Evolutionary conservation across 2,888 invertebrate genomes (phyloP), one percentile per base, ranked within the genome.

Genomic region (Himalopsyche japonica): DNA sequence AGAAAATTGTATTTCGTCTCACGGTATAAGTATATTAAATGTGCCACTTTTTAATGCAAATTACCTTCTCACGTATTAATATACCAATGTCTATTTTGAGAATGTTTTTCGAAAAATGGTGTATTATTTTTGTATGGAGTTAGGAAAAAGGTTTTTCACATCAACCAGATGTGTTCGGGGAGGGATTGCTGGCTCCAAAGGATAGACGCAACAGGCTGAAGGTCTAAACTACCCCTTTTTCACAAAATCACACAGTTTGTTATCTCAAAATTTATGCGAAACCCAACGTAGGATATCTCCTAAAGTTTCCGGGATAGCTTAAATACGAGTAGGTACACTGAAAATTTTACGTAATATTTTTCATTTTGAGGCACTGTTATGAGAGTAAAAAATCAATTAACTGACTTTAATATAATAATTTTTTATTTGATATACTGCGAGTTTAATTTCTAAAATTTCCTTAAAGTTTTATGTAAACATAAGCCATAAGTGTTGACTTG

Each of bases 251-350:
- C 82, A 82, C 34, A 76, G 82, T 82, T 82, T 77, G 76, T 70
- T 32, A 82, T 82, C 20, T 32, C 70, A 76, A 48, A 82, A 77
- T 82, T 82, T 77, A 82, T 82, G 82, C 77, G 77, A 81, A 77
- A 34, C 77, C 70, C 70, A 70, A 70, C 70, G 27, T 70, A 70
- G 70, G 70, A 70, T 70, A 70, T 70, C 70, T 70, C 70, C 70
- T 12, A 70, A 70, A 70, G 70, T 70, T 70, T 70, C 70, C 70
- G 70, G 70, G 30, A 70, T 70, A 27, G 70, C 70, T 70, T 70
- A 70, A 70, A 70, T 70, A 70, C 70, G 70, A 70, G 27, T 43
- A 43, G 43, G 43, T 70, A 30, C 30, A 30, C 30, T 27, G 70
- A 70, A 27, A 70, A 70, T 70, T 70, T 27, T 12, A 70, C 70